phyloP scores from a whole-genome alignment of 2,113 vertebrate species.

The Sceloporus tristichus region DNA sequence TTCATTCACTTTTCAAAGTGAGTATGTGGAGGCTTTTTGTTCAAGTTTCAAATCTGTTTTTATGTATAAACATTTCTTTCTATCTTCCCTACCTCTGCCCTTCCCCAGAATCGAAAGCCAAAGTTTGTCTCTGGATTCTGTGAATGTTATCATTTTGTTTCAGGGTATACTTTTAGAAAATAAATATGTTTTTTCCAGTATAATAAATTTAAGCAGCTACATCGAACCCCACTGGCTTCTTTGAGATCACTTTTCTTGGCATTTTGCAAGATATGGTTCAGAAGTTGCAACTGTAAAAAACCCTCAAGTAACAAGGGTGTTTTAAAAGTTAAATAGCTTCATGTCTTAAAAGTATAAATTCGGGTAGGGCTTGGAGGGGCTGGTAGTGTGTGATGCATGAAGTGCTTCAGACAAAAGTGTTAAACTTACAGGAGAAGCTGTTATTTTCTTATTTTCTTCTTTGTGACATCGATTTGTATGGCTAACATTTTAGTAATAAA shows the following conservation, averaged over 20 bases:
- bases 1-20: not conserved
- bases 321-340: constrained; percentile 5
- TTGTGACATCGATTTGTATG: constrained; percentile 76
- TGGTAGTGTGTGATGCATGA: constrained; percentile 21
- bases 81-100: not conserved
- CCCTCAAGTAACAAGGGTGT: constrained; percentile 45
- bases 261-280: constrained; percentile 6
- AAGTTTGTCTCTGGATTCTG: not conserved
- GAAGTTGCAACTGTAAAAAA: constrained; percentile 44
- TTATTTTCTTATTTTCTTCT: constrained; percentile 74
- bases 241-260: constrained; percentile 26
- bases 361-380: constrained; percentile 34
- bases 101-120: not conserved
- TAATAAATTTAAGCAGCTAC: not conserved
- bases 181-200: not conserved
- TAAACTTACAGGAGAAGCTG: constrained; percentile 59
- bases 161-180: not conserved
- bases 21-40: not conserved
- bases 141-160: not conserved
- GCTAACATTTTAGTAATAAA: constrained; percentile 80
- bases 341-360: constrained; percentile 58
- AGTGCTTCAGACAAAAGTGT: constrained; percentile 60
- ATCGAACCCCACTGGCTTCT: not conserved
- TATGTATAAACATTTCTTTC: not conserved
- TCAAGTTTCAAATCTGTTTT: not conserved